Percentiles rank a stretch among this genome's conserved stretches.
phyloP scores from a whole-genome alignment of 2,113 vertebrate genomes.

The Sylvietta virens region DNA sequence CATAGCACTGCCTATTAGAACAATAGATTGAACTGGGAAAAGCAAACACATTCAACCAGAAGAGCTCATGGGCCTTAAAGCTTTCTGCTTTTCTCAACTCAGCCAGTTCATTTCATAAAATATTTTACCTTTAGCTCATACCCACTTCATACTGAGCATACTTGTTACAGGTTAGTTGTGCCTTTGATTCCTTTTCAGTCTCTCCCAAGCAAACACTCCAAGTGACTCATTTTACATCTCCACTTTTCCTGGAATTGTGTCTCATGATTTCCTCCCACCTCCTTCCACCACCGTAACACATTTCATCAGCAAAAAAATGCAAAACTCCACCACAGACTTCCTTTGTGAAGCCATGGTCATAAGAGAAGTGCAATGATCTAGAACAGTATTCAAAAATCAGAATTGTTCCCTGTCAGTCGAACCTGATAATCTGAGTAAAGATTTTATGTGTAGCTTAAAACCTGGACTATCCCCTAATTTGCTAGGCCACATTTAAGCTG shows the following conservation, averaged over 20 bases:
- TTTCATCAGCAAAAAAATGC: not conserved
- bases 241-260: not conserved
- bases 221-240: not conserved
- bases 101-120: not conserved
- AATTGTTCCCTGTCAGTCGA: not conserved
- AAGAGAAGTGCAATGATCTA: not conserved
- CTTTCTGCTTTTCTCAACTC: not conserved
- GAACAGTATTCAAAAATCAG: not conserved
- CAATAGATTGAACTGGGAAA: not conserved
- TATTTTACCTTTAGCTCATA: not conserved
- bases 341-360: not conserved
- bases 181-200: not conserved
- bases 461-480: not conserved
- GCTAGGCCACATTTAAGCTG: not conserved
- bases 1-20: not conserved
- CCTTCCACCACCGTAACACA: not conserved
- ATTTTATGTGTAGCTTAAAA: not conserved
- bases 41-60: not conserved
- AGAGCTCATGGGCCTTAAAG: not conserved
- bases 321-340: not conserved
- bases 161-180: not conserved
- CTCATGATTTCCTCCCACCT: conserved; percentile 17
- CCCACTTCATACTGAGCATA: not conserved
- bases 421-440: not conserved
- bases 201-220: not conserved